These are phyloP conservation scores for Trachemys scripta DNA, from an alignment of 2,113 vertebrate genomes.

Conservation along the genomic window DNA sequence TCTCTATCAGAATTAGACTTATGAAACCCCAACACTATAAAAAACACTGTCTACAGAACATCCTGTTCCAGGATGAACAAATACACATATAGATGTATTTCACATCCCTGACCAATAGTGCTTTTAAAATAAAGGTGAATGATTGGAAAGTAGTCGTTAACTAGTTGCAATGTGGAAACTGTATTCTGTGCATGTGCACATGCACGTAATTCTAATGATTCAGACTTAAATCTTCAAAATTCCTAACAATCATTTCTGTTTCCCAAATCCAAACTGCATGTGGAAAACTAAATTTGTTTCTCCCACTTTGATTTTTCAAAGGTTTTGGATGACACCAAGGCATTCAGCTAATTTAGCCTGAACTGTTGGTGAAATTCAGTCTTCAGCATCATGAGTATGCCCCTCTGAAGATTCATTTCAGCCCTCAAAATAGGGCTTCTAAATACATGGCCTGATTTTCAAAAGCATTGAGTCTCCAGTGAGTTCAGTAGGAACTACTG, in stretches of 20 bases:
- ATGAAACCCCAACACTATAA: background rate
- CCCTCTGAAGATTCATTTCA: background rate
- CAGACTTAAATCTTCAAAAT: conserved; percentile 17
- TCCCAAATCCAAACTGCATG: background rate
- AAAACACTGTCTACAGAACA: background rate
- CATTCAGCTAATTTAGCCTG: background rate
- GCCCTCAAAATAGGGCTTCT: background rate
- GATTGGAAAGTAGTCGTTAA: background rate
- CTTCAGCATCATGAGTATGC: background rate
- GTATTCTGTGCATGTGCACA: conserved; percentile 11
- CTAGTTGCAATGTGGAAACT: background rate
- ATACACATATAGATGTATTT: background rate
- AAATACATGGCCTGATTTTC: background rate
- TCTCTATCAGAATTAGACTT: background rate
- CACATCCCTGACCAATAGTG: background rate
- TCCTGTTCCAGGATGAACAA: background rate
- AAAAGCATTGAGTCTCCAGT: background rate
- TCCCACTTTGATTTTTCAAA: background rate
- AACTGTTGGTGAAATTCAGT: background rate
- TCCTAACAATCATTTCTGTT: conserved; percentile 18
- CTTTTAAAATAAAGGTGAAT: background rate
- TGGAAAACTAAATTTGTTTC: conserved; percentile 15
- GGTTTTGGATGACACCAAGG: background rate
- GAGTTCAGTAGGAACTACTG: background rate
- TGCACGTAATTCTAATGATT: conserved; percentile 11